These are phyloP conservation scores for Hedya salicella DNA, from an alignment of 2,888 invertebrate genomes.

Conservation along the genomic window DNA sequence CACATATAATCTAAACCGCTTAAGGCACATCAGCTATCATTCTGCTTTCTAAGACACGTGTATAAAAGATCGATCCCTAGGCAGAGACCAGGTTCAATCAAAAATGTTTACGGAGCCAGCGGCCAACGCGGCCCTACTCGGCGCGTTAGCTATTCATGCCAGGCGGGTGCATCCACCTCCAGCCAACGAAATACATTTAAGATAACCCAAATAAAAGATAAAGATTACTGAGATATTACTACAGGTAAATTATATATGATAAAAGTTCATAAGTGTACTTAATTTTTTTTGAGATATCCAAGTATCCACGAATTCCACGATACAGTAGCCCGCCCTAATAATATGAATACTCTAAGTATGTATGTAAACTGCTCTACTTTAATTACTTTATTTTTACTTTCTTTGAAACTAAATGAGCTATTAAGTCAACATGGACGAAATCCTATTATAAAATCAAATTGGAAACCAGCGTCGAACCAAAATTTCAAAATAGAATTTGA, in stretches of 20 bases:
- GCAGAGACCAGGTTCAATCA: constrained; percentile 59
- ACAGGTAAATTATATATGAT: too few species aligned
- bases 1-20: too few species aligned
- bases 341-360: too few species aligned
- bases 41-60: neutral
- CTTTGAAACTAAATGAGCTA: neutral
- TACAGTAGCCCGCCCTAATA: too few species aligned
- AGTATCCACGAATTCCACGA: too few species aligned
- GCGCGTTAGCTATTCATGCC: constrained; percentile 30
- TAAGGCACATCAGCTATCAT: too few species aligned
- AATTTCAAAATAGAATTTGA: constrained; percentile 2
- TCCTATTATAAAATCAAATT: neutral
- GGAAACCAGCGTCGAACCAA: neutral
- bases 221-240: neutral
- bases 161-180: constrained; percentile 22
- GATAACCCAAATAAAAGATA: constrained; percentile 9
- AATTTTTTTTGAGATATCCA: too few species aligned
- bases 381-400: too few species aligned
- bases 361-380: too few species aligned
- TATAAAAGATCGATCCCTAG: neutral
- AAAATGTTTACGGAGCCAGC: constrained; percentile 69
- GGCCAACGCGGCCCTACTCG: constrained; percentile 59
- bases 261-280: too few species aligned
- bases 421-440: neutral
- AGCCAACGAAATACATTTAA: constrained; percentile 11